Base-by-base conservation (phyloP, 2,113 vertebrate genomes). In the Pongo abelii region DNA sequence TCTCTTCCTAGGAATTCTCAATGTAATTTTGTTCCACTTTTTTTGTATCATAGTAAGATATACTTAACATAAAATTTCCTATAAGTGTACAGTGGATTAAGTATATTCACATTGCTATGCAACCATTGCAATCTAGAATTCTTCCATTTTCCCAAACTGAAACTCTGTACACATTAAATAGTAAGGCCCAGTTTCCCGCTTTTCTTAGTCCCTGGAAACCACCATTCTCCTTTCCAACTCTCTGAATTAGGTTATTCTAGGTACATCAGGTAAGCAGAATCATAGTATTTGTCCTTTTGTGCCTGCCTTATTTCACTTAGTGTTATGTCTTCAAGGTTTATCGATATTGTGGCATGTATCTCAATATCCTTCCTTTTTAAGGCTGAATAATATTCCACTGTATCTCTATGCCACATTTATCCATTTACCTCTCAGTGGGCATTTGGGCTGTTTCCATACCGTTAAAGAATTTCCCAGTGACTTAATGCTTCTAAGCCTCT, bases 21-120 rank as follows among this genome's bases (percentile, higher is more conserved):
- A 52, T 43, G n/a, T 89, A 69, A 32, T 80, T 94, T 92, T 97
- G n/a, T 94, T 85, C 48, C 23, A 70, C 69, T 48, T 77, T 75
- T 75, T 70, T 87, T 78, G 72, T 64, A 40, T 55, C 35, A 38
- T 69, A 22, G 17, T 77, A 57, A 87, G 48, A 50, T 61, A 75
- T 8, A 22, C 5, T 32, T 69, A 70, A 77, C 8, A 6, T 59
- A 59, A 57, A 93, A 50, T 67, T 67, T 77, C 64, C 18, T 30
- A n/a, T 84, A 84, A 25, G 46, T 89, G 23, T 67, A 46, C 18
- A 10, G 30, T 23, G 17, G 9, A 38, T 91, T 55, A 64, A 74
- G 35, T 57, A 25, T 12, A 55, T 77, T 85, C 55, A 40, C 20
- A 30, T 50, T 67, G 35, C 48, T 59, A 35, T 86, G 67, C 67